Conservation (phyloP, 2,888 invertebrate species). For the Plebejus melissa region DNA sequence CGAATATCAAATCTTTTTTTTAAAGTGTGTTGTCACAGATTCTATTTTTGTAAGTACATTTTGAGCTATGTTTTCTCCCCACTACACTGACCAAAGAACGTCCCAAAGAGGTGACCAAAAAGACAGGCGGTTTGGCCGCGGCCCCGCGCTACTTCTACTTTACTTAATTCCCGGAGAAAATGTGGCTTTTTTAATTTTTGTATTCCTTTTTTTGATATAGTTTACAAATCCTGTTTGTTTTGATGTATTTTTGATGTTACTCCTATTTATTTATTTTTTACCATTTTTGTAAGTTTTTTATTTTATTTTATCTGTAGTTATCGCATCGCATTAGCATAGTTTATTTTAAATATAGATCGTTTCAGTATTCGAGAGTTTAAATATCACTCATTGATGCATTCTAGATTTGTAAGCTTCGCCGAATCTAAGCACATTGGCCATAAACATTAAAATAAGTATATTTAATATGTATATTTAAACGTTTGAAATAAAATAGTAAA, state of each 20-base stretch:
- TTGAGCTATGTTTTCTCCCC: slow-evolving; percentile 50
- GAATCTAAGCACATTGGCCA: slow-evolving; percentile 62
- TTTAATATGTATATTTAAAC: slow-evolving; percentile 42
- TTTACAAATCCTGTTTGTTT: slow-evolving; percentile 55
- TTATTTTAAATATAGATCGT: slow-evolving; percentile 51
- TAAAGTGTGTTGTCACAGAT: slow-evolving; percentile 44
- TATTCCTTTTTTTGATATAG: slow-evolving; percentile 45
- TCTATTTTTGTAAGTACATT: slow-evolving; percentile 52
- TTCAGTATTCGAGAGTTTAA: slow-evolving; percentile 55
- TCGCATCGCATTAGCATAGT: slow-evolving; percentile 46
- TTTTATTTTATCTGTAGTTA: slow-evolving; percentile 46
- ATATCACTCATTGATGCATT: slow-evolving; percentile 52
- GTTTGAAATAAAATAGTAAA: slow-evolving; percentile 41
- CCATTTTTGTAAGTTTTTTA: slow-evolving; percentile 63
- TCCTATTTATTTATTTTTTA: slow-evolving; percentile 70
- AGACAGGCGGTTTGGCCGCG: slow-evolving; percentile 48
- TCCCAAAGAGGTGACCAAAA: slow-evolving; percentile 53
- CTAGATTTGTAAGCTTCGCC: slow-evolving; percentile 54
- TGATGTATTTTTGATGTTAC: slow-evolving; percentile 68
- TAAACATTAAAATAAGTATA: slow-evolving; percentile 51
- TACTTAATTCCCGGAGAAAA: slow-evolving; percentile 53
- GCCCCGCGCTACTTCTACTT: slow-evolving; percentile 54
- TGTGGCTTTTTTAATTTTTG: slow-evolving; percentile 48
- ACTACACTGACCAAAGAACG: slow-evolving; percentile 59
- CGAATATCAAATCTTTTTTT: slow-evolving; percentile 28